Base-by-base conservation (phyloP, 2,888 invertebrate genomes). In the Trichopria drosophilae region DNA sequence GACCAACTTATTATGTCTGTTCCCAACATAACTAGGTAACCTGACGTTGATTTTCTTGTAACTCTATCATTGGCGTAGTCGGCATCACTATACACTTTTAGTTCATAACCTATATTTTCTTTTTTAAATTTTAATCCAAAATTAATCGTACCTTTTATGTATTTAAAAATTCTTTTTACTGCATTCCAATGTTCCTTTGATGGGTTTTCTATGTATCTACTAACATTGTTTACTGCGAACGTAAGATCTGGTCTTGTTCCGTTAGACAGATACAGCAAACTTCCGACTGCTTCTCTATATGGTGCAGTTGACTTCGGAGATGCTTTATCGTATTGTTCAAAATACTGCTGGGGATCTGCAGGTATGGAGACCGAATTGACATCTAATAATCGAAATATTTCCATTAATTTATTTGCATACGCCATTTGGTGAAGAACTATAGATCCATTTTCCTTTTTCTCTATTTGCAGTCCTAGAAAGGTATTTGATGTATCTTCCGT, bases 1-100 rank as follows among this genome's bases (percentile, higher is more conserved):
- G 39, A 47, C 58, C 57, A 60, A 3, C 46, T 40, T 15, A 60
- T 32, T 22, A 58, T 48, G 16, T 49, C 51, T 41, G 55, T 53
- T 10, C 29, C 34, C 24, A 57, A 32, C 6, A 57, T 23, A 6
- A 57, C 41, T n/a, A 59, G 45, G 34, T 39, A 43, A 22, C 57
- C 57, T 16, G 53, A 55, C 13, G 53, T 57, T 1, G 59, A 59
- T n/a, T 34, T 29, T 40, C 55, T 26, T 20, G 51, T 51, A n/a
- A 22, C 35, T 6, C 12, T 12, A 15, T 53, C 43, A 4, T 47
- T 53, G 4, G 55, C 59, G 34, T 48, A 55, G 15, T 59, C 53
- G 16, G 59, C 55, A 29, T 59, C 57, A 3, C 44, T 51, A 19
- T 48, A 59, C 5, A 43, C 55, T 3, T 15, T 28, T 6, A 51